A percentile compares a stretch with the other conserved stretches of the same genome.
Conservation (phyloP, 2,797 vertebrate species). For the Ptychobarbus kaznakovi region DNA sequence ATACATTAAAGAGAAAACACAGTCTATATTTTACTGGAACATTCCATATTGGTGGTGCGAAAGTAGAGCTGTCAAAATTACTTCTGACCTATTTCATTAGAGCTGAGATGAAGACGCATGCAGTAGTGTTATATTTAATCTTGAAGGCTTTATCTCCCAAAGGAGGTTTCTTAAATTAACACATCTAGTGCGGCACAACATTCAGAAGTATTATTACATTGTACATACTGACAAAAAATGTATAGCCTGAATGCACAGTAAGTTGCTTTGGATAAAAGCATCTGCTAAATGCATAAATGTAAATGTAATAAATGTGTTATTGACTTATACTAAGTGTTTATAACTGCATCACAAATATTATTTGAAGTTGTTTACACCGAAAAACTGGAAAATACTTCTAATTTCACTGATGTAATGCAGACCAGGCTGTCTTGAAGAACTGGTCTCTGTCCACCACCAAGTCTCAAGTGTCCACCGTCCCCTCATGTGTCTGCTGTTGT, state of each 20-base stretch:
- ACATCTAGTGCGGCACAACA: not conserved
- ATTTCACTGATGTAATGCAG: not conserved
- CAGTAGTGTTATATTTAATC: constrained; percentile 23
- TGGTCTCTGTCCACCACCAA: not conserved
- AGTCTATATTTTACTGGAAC: constrained; percentile 32
- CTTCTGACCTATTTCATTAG: constrained; percentile 60
- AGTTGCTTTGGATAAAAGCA: too few species aligned
- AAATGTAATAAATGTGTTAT: not conserved
- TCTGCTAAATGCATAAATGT: too few species aligned
- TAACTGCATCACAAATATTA: not conserved
- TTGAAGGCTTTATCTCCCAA: constrained; percentile 27
- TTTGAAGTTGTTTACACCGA: not conserved
- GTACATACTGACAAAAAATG: too few species aligned
- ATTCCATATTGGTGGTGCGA: constrained; percentile 16
- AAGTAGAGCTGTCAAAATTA: constrained; percentile 60
- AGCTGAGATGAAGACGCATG: constrained; percentile 30
- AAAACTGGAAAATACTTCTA: not conserved
- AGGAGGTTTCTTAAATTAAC: constrained; percentile 26
- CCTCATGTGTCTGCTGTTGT: constrained; percentile 41
- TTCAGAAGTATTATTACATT: not conserved
- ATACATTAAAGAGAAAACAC: not conserved
- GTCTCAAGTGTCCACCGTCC: not conserved
- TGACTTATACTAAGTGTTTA: not conserved
- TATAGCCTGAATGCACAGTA: too few species aligned
- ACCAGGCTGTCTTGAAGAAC: not conserved